These are phyloP conservation scores for Marasmarcha lunaedactyla DNA, from an alignment of 2,888 invertebrate genomes.

Conservation along the genomic window DNA sequence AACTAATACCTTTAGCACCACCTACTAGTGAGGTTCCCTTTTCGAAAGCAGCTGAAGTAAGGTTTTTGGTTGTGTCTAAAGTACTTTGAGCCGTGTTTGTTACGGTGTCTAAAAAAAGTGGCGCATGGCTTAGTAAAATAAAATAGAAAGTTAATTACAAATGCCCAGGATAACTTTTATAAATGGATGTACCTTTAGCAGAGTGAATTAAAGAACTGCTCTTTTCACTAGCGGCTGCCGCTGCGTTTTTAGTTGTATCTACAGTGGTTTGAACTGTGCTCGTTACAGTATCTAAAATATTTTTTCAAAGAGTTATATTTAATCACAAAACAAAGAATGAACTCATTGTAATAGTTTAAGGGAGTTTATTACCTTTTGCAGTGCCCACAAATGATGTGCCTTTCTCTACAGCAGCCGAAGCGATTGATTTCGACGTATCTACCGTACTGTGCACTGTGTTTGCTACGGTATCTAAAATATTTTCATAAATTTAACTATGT, in stretches of 20 bases:
- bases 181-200: conserved; percentile 23
- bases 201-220: conserved; percentile 22
- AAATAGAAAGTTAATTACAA: no score
- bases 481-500: neutral
- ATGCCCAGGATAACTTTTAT: neutral
- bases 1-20: conserved; percentile 27
- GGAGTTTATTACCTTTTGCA: conserved; percentile 18
- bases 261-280: conserved; percentile 26
- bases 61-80: conserved; percentile 35
- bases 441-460: conserved; percentile 13
- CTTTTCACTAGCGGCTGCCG: conserved; percentile 31
- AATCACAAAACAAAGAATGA: no score
- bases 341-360: neutral
- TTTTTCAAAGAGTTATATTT: no score
- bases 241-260: conserved; percentile 33
- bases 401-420: conserved; percentile 15
- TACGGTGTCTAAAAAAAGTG: conserved; percentile 30
- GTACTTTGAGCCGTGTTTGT: conserved; percentile 27
- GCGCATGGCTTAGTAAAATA: no score
- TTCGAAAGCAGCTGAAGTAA: conserved; percentile 30
- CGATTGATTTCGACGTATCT: conserved; percentile 16
- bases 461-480: conserved; percentile 15
- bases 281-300: conserved; percentile 23
- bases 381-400: conserved; percentile 14
- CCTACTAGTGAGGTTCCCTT: conserved; percentile 31